phyloP scores from a whole-genome alignment of 2,888 invertebrate species.

The Melinopterus prodromus region DNA sequence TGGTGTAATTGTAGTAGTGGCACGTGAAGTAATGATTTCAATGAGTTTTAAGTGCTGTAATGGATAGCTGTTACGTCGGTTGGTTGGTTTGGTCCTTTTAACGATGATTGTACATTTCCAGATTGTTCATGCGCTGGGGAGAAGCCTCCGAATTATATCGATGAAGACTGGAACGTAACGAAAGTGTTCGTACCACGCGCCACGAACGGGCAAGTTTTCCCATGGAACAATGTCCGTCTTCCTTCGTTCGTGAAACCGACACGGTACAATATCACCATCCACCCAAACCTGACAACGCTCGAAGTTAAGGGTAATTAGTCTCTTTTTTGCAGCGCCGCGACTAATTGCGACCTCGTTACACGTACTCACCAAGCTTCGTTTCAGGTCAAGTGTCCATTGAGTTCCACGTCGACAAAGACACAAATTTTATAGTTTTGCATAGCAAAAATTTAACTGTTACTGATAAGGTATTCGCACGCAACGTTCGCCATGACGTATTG shows the following conservation, averaged over 20 bases:
- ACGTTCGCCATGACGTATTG: background rate
- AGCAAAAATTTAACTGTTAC: slow-evolving; percentile 86
- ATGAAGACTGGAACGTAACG: slow-evolving; percentile 70
- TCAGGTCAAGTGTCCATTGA: slow-evolving; percentile 87
- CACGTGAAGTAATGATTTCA: background rate
- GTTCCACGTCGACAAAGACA: slow-evolving; percentile 83
- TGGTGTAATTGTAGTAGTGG: background rate
- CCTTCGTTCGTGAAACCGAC: slow-evolving; percentile 82
- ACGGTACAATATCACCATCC: slow-evolving; percentile 88
- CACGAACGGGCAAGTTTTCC: slow-evolving; percentile 78
- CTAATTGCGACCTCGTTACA: background rate
- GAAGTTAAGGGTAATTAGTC: slow-evolving; percentile 79
- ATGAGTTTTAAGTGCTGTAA: background rate
- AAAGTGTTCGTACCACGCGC: slow-evolving; percentile 72
- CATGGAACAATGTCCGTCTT: slow-evolving; percentile 79
- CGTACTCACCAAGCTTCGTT: slow-evolving; percentile 43
- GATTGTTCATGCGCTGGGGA: slow-evolving; percentile 77
- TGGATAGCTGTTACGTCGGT: background rate
- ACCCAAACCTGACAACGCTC: slow-evolving; percentile 91
- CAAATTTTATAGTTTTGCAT: slow-evolving; percentile 84
- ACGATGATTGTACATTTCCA: slow-evolving; percentile 52
- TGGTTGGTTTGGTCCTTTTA: background rate
- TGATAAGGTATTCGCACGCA: slow-evolving; percentile 67
- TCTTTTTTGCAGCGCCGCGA: background rate
- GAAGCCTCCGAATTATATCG: slow-evolving; percentile 68